Percentiles rank a stretch among this genome's conserved stretches.
Conservation (phyloP, 1,140 invertebrate species). For the Musca vetustissima region DNA sequence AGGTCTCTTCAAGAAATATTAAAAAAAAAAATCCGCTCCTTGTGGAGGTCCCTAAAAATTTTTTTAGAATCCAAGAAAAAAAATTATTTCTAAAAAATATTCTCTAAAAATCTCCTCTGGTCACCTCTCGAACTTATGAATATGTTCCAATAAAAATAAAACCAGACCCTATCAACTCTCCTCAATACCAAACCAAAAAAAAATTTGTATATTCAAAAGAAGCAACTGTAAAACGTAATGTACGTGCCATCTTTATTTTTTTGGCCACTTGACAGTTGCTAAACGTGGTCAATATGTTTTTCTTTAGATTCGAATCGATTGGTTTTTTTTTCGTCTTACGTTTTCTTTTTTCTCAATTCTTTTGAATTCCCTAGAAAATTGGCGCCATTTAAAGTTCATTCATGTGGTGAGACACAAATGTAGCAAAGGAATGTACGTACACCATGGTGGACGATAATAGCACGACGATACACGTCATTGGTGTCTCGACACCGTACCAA, state of each 20-base stretch:
- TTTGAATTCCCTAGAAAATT: conserved; percentile 8
- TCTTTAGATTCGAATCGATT: neutral
- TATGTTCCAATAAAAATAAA: too few species aligned
- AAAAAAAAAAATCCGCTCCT: too few species aligned
- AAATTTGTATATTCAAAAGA: neutral
- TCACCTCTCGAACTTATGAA: too few species aligned
- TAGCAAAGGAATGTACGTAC: neutral
- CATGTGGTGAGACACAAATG: neutral
- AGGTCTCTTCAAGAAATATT: too few species aligned
- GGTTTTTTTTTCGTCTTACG: neutral
- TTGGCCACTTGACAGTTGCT: conserved; percentile 23
- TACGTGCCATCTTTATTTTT: conserved; percentile 14
- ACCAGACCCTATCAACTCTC: too few species aligned
- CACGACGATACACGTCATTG: conserved; percentile 5
- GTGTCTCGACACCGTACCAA: too few species aligned
- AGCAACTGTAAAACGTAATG: neutral
- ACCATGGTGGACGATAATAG: neutral
- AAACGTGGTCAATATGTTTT: conserved; percentile 22
- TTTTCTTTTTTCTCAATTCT: too few species aligned
- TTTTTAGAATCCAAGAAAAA: too few species aligned
- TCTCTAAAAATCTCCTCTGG: too few species aligned
- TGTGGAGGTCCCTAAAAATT: too few species aligned
- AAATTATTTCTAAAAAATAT: too few species aligned
- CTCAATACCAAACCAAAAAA: too few species aligned
- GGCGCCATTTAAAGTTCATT: conserved; percentile 14